These are phyloP conservation scores for Luehdorfia chinensis DNA, from an alignment of 1,140 invertebrate genomes.

Conservation along the genomic window DNA sequence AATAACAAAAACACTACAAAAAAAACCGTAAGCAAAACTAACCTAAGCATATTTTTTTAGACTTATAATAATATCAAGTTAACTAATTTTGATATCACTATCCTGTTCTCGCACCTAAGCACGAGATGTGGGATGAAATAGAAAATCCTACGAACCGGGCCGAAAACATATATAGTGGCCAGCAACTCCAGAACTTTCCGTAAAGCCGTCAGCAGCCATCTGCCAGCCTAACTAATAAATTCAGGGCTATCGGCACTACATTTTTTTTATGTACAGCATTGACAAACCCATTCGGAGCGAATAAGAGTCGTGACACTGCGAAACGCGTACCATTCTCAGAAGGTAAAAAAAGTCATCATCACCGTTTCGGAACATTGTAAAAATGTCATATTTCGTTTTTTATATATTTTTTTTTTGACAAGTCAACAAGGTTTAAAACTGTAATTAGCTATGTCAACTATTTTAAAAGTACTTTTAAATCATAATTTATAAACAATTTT, in stretches of 20 bases:
- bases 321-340: constrained; percentile 1
- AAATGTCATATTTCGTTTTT: constrained; percentile 27
- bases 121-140: constrained; percentile 40
- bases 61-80: constrained; percentile 67
- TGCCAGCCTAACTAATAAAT: constrained; percentile 43
- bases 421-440: constrained; percentile 47
- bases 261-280: constrained; percentile 41
- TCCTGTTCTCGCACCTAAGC: constrained; percentile 29
- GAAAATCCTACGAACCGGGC: constrained; percentile 64
- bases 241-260: constrained; percentile 34
- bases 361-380: constrained; percentile 40
- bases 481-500: constrained; percentile 57
- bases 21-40: constrained; percentile 65
- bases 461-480: constrained; percentile 39
- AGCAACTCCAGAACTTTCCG: constrained; percentile 38
- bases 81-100: constrained; percentile 64
- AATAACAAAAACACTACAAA: constrained; percentile 69
- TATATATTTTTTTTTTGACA: constrained; percentile 32
- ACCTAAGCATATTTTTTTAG: constrained; percentile 50
- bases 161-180: constrained; percentile 74
- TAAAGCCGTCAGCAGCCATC: constrained; percentile 34
- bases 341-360: constrained; percentile 4
- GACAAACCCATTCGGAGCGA: constrained; percentile 21
- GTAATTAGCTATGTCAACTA: constrained; percentile 48
- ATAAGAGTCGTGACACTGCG: constrained; percentile 17